phyloP scores from a whole-genome alignment of 2,888 invertebrate genomes.

The Pelosia muscerda region DNA sequence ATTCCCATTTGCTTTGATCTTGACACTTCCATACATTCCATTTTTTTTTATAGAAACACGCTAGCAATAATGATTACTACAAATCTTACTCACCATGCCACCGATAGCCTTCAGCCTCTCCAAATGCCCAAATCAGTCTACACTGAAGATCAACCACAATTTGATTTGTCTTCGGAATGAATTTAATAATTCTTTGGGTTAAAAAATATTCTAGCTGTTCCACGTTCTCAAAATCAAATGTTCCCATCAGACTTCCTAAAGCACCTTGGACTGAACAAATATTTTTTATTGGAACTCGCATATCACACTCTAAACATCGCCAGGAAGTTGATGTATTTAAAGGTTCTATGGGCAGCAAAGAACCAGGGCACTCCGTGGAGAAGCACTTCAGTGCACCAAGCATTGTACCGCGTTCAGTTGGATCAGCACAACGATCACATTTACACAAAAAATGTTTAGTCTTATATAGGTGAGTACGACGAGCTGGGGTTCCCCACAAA shows the following conservation, averaged over 20 bases:
- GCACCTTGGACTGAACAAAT: constrained; percentile 82
- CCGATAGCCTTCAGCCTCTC: constrained; percentile 83
- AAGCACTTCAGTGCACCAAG: constrained; percentile 88
- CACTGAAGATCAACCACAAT: constrained; percentile 88
- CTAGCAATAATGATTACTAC: background rate
- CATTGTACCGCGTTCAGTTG: constrained; percentile 88
- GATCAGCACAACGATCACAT: constrained; percentile 89
- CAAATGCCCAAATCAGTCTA: constrained; percentile 88
- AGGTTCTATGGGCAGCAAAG: constrained; percentile 86
- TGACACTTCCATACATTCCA: background rate
- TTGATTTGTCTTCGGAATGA: constrained; percentile 88
- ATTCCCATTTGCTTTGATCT: background rate
- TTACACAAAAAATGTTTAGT: constrained; percentile 90
- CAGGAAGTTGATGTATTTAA: constrained; percentile 84
- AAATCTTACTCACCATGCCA: constrained; percentile 85
- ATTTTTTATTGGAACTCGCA: constrained; percentile 80
- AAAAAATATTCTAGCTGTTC: constrained; percentile 87
- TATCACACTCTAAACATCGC: constrained; percentile 87
- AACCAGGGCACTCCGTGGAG: constrained; percentile 81
- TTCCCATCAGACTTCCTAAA: constrained; percentile 85
- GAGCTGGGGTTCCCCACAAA: constrained; percentile 89
- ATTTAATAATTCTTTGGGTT: constrained; percentile 79
- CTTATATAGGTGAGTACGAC: constrained; percentile 87
- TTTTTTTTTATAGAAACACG: background rate
- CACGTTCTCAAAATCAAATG: constrained; percentile 81